These are phyloP conservation scores for Seladonia tumulorum DNA, from an alignment of 2,888 invertebrate genomes.

Conservation along the genomic window DNA sequence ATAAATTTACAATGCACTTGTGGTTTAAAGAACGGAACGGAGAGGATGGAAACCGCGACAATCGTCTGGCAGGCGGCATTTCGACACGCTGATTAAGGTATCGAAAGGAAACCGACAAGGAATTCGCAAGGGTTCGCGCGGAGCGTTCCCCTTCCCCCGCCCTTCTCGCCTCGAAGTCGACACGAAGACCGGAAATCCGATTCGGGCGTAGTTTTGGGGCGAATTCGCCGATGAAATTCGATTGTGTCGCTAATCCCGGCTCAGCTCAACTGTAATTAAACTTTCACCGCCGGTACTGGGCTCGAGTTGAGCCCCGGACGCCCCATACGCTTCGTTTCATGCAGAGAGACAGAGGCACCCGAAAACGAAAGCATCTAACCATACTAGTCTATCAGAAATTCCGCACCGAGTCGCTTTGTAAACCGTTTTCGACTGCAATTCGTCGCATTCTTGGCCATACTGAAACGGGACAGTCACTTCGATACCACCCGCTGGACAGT, in stretches of 20 bases:
- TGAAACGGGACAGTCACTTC: not conserved
- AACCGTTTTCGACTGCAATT: not conserved
- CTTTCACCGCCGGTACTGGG: conserved; percentile 9
- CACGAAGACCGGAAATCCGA: conserved; percentile 30
- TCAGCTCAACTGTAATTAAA: conserved; percentile 55
- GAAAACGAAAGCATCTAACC: not conserved
- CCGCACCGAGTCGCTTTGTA: not conserved
- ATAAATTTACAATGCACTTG: too few relatives aligned
- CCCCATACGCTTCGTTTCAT: not conserved
- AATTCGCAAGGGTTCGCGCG: not conserved
- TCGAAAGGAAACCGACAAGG: not conserved
- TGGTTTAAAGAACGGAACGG: not conserved
- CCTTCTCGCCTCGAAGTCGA: conserved; percentile 20
- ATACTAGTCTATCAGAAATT: not conserved
- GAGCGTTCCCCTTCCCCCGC: not conserved
- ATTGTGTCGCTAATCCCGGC: conserved; percentile 43
- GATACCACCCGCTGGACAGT: not conserved
- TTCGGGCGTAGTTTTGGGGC: conserved; percentile 34
- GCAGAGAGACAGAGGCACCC: not conserved
- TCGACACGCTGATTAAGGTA: conserved; percentile 24
- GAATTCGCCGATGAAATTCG: conserved; percentile 48
- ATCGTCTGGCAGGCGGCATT: not conserved
- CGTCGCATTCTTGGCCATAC: not conserved
- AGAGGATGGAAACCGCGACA: not conserved
- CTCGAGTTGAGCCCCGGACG: not conserved